phyloP scores from a whole-genome alignment of 2,113 vertebrate species.

The Ciconia stormi region DNA sequence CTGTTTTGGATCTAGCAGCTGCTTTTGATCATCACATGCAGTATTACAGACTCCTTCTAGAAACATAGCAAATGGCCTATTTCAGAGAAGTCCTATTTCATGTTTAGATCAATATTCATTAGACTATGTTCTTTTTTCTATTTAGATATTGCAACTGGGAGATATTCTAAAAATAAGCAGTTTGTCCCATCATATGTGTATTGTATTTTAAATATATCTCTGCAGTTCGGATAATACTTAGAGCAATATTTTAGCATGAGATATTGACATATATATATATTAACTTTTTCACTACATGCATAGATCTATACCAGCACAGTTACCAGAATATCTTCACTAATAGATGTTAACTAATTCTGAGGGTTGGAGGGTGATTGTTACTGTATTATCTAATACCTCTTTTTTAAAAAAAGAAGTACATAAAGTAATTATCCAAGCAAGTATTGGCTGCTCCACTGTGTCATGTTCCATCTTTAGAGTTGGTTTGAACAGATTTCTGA shows the following conservation, averaged over 20 bases:
- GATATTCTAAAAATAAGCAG: neutral
- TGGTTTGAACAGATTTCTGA: neutral
- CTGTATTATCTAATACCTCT: neutral
- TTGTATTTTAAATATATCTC: neutral
- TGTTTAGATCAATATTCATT: neutral
- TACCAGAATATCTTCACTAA: neutral
- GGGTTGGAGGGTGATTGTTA: neutral
- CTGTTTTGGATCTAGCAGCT: neutral
- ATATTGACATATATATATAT: neutral
- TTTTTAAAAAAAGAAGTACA: neutral
- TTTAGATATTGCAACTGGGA: neutral
- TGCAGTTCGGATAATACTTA: neutral
- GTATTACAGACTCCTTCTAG: neutral
- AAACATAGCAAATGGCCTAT: neutral
- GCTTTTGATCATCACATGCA: neutral
- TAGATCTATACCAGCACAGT: neutral
- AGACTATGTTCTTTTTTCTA: neutral
- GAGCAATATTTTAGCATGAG: neutral
- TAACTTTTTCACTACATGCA: neutral
- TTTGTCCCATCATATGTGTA: neutral
- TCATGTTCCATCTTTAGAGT: neutral
- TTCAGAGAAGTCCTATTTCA: neutral
- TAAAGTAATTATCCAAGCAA: neutral
- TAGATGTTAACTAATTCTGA: neutral
- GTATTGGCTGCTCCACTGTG: neutral